Percentiles rank a stretch among this genome's conserved stretches.
phyloP scores from a whole-genome alignment of 2,113 vertebrate genomes.

The Neopipo cinnamomea region DNA sequence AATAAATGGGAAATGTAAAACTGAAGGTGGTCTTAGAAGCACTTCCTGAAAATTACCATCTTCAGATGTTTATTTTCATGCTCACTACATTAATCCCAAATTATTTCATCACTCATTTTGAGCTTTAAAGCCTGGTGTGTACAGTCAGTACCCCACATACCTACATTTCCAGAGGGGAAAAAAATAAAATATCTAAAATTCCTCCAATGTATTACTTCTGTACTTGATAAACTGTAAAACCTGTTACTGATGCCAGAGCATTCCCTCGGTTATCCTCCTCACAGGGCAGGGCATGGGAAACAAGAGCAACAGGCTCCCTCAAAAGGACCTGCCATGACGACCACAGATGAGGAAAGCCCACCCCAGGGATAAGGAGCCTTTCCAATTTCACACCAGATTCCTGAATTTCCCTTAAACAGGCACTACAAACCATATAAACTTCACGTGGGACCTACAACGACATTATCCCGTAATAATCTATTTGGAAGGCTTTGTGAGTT shows the following conservation, averaged over 20 bases:
- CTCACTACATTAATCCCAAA: neutral
- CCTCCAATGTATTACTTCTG: constrained; percentile 32
- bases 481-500: neutral
- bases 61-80: neutral
- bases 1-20: neutral
- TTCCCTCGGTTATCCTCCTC: neutral
- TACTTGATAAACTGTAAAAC: constrained; percentile 15
- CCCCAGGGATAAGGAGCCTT: neutral
- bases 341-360: constrained; percentile 23
- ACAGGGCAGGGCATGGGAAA: neutral
- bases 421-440: neutral
- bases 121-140: constrained; percentile 1
- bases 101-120: neutral
- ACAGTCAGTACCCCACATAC: constrained; percentile 14
- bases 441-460: neutral
- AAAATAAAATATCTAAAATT: constrained; percentile 41
- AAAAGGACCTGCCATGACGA: neutral
- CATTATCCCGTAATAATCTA: neutral
- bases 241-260: neutral
- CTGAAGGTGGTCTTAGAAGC: neutral
- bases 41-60: neutral
- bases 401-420: constrained; percentile 10
- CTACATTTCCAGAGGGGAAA: neutral
- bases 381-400: neutral
- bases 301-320: neutral